A percentile compares a stretch with the other conserved stretches of the same genome.
Evolutionary conservation across 1,140 invertebrate genomes (phyloP).

Genomic region (Mya arenaria): DNA sequence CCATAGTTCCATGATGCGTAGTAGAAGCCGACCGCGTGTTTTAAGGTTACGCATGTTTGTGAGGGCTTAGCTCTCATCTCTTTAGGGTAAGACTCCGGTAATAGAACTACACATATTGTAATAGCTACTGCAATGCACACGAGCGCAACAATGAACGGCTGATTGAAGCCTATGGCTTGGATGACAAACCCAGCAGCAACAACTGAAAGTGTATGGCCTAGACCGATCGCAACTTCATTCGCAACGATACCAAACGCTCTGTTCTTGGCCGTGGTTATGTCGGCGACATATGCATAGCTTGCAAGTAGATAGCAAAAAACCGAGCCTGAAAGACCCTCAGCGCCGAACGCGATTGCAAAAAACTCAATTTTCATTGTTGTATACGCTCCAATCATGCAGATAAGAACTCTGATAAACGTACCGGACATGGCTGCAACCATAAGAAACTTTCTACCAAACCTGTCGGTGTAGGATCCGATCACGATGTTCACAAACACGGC

Average conservation of each 20-base stretch:
- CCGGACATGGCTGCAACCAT: conserved; percentile 11
- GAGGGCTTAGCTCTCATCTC: not conserved
- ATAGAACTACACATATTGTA: not conserved
- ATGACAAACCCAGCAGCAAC: not conserved
- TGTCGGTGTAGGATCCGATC: conserved; percentile 44
- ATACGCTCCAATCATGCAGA: not conserved
- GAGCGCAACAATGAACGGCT: not conserved
- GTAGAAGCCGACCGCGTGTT: conserved; percentile 1
- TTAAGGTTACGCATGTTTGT: not conserved
- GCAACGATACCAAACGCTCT: conserved; percentile 20
- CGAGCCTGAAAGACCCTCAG: conserved; percentile 9
- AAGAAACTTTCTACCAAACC: conserved; percentile 40
- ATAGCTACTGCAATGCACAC: not conserved
- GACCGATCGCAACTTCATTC: conserved; percentile 18
- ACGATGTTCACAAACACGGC: conserved; percentile 22
- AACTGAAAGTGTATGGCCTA: not conserved
- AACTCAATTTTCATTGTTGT: not conserved
- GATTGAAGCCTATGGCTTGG: conserved; percentile 5
- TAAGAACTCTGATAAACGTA: not conserved
- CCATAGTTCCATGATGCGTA: conserved; percentile 6
- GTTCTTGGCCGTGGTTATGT: conserved; percentile 13
- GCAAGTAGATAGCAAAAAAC: conserved; percentile 4
- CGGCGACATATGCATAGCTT: conserved; percentile 22
- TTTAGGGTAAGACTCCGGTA: conserved; percentile 26
- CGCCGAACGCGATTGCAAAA: conserved; percentile 9